These are phyloP conservation scores for Sycophaga agraensis DNA, from an alignment of 1,140 invertebrate species.

Conservation along the genomic window DNA sequence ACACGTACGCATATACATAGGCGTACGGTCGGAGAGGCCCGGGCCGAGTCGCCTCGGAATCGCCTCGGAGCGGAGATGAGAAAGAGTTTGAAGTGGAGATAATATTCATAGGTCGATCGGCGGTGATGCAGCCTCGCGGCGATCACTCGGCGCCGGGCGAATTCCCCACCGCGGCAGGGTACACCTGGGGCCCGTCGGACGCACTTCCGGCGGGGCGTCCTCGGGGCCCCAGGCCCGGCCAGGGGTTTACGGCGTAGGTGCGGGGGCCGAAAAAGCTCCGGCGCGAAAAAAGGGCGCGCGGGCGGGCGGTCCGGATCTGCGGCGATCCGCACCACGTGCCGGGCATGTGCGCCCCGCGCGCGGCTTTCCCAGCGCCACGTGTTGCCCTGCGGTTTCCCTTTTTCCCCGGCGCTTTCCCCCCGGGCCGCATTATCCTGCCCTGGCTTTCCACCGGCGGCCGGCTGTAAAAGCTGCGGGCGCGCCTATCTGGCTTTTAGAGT, in stretches of 20 bases:
- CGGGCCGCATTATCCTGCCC: too few species aligned
- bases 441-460: conserved; percentile 1
- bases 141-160: too few species aligned
- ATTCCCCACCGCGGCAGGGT: too few species aligned
- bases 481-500: conserved; percentile 1
- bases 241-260: too few species aligned
- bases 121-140: too few species aligned
- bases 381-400: too few species aligned
- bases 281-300: conserved; percentile 1
- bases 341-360: conserved; percentile 35
- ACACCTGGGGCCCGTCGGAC: conserved; percentile 2
- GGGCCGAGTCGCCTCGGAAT: neutral
- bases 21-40: too few species aligned
- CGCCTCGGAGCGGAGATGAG: conserved; percentile 4
- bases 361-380: conserved; percentile 25
- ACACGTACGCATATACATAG: too few species aligned
- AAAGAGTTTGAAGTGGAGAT: conserved; percentile 7
- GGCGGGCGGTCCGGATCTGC: conserved; percentile 17
- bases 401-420: too few species aligned
- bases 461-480: neutral
- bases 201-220: neutral
- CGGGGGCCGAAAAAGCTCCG: too few species aligned
- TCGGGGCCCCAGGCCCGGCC: neutral
- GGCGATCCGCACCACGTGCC: conserved; percentile 31
- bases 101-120: conserved; percentile 7